Base-by-base conservation (phyloP, 23 tunicate genomes). In the Trididemnum clinides region DNA sequence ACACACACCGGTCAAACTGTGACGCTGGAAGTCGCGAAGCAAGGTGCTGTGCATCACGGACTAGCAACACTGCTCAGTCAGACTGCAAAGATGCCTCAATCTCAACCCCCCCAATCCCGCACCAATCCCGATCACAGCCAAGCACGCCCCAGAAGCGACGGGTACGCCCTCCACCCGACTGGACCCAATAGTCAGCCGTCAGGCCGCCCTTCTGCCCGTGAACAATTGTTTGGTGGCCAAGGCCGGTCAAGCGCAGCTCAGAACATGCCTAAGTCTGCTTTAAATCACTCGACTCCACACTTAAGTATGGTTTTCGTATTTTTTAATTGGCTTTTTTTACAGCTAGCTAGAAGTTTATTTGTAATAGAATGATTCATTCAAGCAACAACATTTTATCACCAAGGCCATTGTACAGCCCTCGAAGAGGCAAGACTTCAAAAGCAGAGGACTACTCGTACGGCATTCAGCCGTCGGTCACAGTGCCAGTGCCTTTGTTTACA, bases 41-140 rank as follows among this genome's bases (percentile, higher is more conserved):
- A 95, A 72, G 98, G 91, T 5, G 98, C 95, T 51, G 34, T 82
- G 44, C 82, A 84, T 77, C 90, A 95, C 49, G 98, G 98, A 10
- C 82, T 95, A 23, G 88, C 87, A 30, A 89, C 80, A 0, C 78
- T 95, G 21, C 83, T 95, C 18, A 70, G 78, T 25, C 87, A 89
- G 33, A 92, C 97, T 39, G 82, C 90, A 4, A 90, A 86, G 12
- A 51, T 64, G 31, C 76, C 22, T 23, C 90, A 87, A 33, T 12
- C 51, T 0, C 38, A 22, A 6, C 51, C 54, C 22, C 57, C 91
- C 1, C 92, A 82, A 39, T 75, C 83, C 2, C 92, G 85, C 1
- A 44, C 33, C 20, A 50, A 64, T 36, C 84, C 72, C 64, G 78
- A 78, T 27, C 65, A 57, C 5, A 32, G 37, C 1, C 90, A 86